Evolutionary conservation across 2,888 invertebrate genomes (phyloP).

Genomic region (Lasioglossum zephyrum): DNA sequence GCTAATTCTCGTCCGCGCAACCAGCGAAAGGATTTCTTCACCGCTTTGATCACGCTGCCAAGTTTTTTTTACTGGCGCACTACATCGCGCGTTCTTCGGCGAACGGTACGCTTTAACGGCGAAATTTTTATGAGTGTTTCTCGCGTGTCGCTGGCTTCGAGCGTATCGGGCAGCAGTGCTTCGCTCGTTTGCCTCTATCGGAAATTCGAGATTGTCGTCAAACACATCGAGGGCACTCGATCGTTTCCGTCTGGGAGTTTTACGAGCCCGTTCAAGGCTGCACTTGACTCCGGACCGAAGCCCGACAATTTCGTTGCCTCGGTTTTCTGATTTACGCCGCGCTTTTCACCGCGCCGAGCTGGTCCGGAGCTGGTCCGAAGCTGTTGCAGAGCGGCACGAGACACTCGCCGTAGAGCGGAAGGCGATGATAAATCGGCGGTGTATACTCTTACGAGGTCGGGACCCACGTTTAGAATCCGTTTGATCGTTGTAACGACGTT

Average conservation of each 20-base stretch:
- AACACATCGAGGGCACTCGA: slow-evolving; percentile 64
- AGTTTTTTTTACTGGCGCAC: slow-evolving; percentile 11
- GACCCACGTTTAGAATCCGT: slow-evolving; percentile 27
- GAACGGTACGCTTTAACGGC: slow-evolving; percentile 34
- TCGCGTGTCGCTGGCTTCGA: slow-evolving; percentile 50
- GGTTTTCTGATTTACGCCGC: background rate
- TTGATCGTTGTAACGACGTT: slow-evolving; percentile 61
- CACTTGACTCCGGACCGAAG: slow-evolving; percentile 50
- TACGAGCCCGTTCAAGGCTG: slow-evolving; percentile 64
- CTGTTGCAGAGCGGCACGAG: background rate
- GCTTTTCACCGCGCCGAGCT: background rate
- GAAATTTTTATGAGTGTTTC: slow-evolving; percentile 52
- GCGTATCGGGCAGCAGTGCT: slow-evolving; percentile 41
- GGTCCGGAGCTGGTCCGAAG: background rate
- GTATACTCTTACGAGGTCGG: slow-evolving; percentile 35
- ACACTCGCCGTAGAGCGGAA: background rate
- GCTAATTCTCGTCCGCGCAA: slow-evolving; percentile 66
- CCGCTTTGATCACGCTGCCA: slow-evolving; percentile 25
- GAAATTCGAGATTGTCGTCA: slow-evolving; percentile 72
- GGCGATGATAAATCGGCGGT: slow-evolving; percentile 10
- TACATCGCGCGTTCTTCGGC: background rate
- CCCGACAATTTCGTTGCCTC: slow-evolving; percentile 24
- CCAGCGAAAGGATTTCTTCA: slow-evolving; percentile 4
- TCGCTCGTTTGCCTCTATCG: slow-evolving; percentile 59
- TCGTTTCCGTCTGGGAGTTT: slow-evolving; percentile 65